These are phyloP conservation scores for Osmoderma eremita DNA, from an alignment of 2,888 invertebrate genomes.

Conservation along the genomic window DNA sequence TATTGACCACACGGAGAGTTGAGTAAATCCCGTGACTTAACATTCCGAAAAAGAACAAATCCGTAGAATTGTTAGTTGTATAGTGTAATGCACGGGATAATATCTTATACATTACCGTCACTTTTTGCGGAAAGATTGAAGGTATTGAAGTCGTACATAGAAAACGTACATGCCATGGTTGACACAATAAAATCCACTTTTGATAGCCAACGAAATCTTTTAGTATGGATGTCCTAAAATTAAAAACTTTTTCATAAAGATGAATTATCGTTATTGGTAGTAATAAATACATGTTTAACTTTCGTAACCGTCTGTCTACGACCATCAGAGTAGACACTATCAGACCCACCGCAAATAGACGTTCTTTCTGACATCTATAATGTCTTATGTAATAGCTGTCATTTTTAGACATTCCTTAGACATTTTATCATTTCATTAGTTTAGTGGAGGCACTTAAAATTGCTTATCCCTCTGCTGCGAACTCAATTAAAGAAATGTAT, in stretches of 20 bases:
- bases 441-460: too few species aligned
- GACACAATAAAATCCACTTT: slow-evolving; percentile 33
- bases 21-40: slow-evolving; percentile 42
- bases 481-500: too few species aligned
- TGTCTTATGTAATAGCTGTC: neutral
- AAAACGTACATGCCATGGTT: slow-evolving; percentile 34
- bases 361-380: slow-evolving; percentile 8
- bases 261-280: too few species aligned
- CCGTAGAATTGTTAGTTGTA: neutral
- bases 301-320: neutral
- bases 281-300: slow-evolving; percentile 1
- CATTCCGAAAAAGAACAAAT: neutral
- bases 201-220: slow-evolving; percentile 30
- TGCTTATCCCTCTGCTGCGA: too few species aligned
- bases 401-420: neutral
- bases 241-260: too few species aligned
- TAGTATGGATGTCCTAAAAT: neutral
- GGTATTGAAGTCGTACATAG: slow-evolving; percentile 18
- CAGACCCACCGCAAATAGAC: neutral
- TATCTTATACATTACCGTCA: slow-evolving; percentile 7
- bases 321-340: neutral
- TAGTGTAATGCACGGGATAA: neutral
- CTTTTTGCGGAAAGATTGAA: slow-evolving; percentile 13
- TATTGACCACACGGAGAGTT: slow-evolving; percentile 34
- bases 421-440: too few species aligned